Evolutionary conservation across 2,113 vertebrate genomes (phyloP).

Genomic region (Apodemus sylvaticus): DNA sequence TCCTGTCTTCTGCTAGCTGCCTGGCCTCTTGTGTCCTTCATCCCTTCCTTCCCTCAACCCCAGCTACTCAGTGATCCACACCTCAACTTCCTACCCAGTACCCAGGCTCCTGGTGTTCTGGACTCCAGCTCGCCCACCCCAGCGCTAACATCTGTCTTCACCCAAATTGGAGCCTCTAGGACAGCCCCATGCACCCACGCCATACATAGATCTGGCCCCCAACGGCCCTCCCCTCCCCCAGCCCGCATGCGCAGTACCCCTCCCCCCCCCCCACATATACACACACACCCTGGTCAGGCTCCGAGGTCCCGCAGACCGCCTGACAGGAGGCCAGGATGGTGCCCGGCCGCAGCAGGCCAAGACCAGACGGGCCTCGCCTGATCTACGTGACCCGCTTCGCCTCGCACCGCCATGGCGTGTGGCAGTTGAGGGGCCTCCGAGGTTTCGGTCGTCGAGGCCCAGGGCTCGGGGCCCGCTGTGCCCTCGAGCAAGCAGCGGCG

Average conservation of each 20-base stretch:
- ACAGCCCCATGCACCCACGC: neutral
- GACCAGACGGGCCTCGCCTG: neutral
- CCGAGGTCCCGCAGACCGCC: too few relatives aligned
- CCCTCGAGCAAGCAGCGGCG: accelerated
- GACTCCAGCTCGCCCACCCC: neutral
- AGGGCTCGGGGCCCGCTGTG: accelerated
- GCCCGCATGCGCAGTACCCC: neutral
- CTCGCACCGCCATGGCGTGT: slow-evolving; percentile 70
- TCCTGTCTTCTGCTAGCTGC: neutral
- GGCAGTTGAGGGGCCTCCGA: slow-evolving; percentile 12
- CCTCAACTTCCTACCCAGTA: neutral
- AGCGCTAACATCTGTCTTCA: neutral
- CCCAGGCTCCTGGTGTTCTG: too few relatives aligned
- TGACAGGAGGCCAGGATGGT: neutral
- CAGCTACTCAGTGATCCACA: accelerated
- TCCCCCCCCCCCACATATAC: accelerated
- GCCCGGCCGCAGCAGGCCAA: accelerated
- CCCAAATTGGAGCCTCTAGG: too few relatives aligned
- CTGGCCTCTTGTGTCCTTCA: neutral
- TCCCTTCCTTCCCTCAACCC: neutral
- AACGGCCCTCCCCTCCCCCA: too few relatives aligned
- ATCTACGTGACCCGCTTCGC: slow-evolving; percentile 81
- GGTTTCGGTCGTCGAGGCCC: neutral
- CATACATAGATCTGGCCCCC: accelerated
- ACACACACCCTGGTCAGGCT: too few relatives aligned